Evolutionary conservation across 2,113 vertebrate genomes (phyloP).

Genomic region (Symphodus melops): DNA sequence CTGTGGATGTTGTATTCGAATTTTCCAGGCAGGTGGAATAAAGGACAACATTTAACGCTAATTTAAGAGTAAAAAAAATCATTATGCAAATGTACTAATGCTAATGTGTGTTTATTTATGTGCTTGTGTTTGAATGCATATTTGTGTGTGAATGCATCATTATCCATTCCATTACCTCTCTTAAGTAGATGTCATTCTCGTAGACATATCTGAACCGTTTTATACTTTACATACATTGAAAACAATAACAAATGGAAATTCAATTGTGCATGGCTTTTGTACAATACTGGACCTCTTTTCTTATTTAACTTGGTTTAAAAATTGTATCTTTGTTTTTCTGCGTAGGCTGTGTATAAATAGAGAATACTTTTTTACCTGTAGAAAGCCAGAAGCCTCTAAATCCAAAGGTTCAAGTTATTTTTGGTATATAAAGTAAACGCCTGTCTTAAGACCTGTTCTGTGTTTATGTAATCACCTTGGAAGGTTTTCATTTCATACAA

Average conservation of each 20-base stretch:
- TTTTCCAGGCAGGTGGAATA: constrained; percentile 54
- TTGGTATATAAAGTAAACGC: constrained; percentile 4
- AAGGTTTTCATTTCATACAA: constrained; percentile 67
- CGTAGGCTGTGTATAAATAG: background rate
- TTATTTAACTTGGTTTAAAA: background rate
- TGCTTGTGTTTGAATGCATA: background rate
- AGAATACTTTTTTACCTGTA: background rate
- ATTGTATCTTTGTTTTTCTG: background rate
- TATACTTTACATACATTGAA: background rate
- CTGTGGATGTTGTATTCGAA: constrained; percentile 64
- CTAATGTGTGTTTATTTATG: constrained; percentile 24
- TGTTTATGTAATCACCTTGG: constrained; percentile 55
- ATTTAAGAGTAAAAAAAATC: constrained; percentile 40
- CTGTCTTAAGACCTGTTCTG: constrained; percentile 12
- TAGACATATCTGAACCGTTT: background rate
- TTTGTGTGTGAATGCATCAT: constrained; percentile 16
- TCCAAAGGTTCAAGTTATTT: constrained; percentile 11
- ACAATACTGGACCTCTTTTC: background rate
- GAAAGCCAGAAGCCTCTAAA: background rate
- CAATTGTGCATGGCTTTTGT: background rate
- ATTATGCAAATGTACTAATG: constrained; percentile 43
- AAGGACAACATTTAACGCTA: constrained; percentile 46
- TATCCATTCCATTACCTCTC: constrained; percentile 21
- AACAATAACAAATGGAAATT: background rate
- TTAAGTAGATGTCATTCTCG: background rate